Conservation (phyloP, 2,113 vertebrate genomes). For the Sclerurus mexicanus region DNA sequence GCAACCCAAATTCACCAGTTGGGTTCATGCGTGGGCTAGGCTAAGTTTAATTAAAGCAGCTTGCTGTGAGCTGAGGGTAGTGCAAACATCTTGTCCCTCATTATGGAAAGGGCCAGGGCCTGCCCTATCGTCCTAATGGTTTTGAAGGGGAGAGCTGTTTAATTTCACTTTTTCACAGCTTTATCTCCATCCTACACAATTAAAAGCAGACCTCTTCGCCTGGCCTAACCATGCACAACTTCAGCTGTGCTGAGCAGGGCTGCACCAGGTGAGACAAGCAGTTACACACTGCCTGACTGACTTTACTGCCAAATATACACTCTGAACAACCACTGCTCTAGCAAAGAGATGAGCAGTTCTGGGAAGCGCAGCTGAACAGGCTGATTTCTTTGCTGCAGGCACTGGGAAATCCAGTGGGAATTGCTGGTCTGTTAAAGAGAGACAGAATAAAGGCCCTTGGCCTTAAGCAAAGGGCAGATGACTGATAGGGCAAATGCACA, state of each 20-base stretch:
- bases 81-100: background rate
- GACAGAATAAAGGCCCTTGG: background rate
- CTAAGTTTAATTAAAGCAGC: background rate
- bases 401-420: background rate
- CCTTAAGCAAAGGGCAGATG: background rate
- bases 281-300: background rate
- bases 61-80: background rate
- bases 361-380: background rate
- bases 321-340: background rate
- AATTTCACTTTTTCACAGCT: conserved; percentile 5
- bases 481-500: background rate
- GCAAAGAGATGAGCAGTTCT: background rate
- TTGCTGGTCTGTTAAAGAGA: background rate
- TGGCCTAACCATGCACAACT: accelerated
- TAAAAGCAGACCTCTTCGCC: background rate
- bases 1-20: background rate
- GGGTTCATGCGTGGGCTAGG: conserved; percentile 13
- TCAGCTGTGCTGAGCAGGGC: background rate
- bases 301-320: background rate
- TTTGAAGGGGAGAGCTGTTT: background rate
- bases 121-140: background rate
- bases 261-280: accelerated
- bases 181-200: background rate
- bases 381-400: background rate
- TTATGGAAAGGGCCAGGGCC: background rate